Evolutionary conservation across 2,113 vertebrate genomes (phyloP).

Genomic region (Kobus ellipsiprymnus): DNA sequence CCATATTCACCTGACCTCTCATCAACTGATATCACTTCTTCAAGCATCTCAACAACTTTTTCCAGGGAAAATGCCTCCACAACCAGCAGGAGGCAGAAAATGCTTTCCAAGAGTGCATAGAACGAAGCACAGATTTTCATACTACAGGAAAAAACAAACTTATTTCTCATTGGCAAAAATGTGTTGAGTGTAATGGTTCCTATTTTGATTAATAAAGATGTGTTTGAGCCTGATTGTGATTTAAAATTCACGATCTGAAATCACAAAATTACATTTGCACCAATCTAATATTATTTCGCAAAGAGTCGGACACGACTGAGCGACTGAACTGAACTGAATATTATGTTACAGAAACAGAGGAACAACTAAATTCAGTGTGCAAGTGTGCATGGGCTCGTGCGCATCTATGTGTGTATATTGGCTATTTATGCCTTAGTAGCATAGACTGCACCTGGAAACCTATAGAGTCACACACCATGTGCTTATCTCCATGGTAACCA

Average conservation of each 20-base stretch:
- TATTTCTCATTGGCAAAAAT: not conserved
- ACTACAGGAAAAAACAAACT: not conserved
- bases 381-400: not conserved
- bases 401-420: not conserved
- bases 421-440: slow-evolving; percentile 43
- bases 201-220: not conserved
- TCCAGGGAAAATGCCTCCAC: not conserved
- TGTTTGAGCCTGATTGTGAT: not conserved
- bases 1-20: not conserved
- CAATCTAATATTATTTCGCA: not conserved
- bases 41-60: not conserved
- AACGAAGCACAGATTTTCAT: not conserved
- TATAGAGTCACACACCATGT: slow-evolving; percentile 54
- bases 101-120: not conserved
- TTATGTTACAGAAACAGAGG: not conserved
- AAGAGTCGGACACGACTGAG: too few species aligned
- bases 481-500: slow-evolving; percentile 68
- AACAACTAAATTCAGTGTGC: not conserved
- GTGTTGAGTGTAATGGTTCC: not conserved
- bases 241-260: not conserved
- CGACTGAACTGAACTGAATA: not conserved
- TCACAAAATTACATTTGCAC: not conserved
- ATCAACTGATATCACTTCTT: not conserved
- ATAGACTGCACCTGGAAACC: slow-evolving; percentile 49
- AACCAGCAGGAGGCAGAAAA: not conserved